These are phyloP conservation scores for Aspidiotus destructor DNA, from an alignment of 2,888 invertebrate species.

Conservation along the genomic window DNA sequence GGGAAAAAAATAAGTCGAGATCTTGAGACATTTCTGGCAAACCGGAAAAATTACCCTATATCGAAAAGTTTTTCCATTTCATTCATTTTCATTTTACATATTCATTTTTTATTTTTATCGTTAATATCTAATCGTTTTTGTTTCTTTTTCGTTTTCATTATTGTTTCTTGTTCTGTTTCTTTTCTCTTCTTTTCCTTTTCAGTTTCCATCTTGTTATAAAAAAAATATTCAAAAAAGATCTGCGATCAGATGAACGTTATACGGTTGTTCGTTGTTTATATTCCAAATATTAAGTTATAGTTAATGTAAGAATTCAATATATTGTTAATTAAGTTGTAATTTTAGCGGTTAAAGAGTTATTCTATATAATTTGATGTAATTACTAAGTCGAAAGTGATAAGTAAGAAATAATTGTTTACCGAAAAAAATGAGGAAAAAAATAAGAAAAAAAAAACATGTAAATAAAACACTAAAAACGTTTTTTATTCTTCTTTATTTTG, in stretches of 20 bases:
- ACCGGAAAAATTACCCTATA: no score
- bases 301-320: not conserved
- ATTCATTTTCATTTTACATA: no score
- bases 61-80: no score
- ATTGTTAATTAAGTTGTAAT: not conserved
- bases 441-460: not conserved
- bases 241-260: conserved; percentile 1
- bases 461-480: conserved; percentile 4
- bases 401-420: conserved; percentile 16
- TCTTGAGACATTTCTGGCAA: no score
- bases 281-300: not conserved
- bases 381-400: conserved; percentile 10
- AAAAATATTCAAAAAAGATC: not conserved
- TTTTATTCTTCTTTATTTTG: not conserved
- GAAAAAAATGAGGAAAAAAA: conserved; percentile 1
- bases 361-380: conserved; percentile 6
- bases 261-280: not conserved
- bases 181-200: no score
- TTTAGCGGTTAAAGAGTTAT: conserved; percentile 10
- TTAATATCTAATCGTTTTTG: no score
- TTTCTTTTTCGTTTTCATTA: no score
- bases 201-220: not conserved
- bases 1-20: no score
- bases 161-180: no score
- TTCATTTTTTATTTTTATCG: no score